These are phyloP conservation scores for Catocala fraxini DNA, from an alignment of 2,888 invertebrate genomes.

Conservation along the genomic window DNA sequence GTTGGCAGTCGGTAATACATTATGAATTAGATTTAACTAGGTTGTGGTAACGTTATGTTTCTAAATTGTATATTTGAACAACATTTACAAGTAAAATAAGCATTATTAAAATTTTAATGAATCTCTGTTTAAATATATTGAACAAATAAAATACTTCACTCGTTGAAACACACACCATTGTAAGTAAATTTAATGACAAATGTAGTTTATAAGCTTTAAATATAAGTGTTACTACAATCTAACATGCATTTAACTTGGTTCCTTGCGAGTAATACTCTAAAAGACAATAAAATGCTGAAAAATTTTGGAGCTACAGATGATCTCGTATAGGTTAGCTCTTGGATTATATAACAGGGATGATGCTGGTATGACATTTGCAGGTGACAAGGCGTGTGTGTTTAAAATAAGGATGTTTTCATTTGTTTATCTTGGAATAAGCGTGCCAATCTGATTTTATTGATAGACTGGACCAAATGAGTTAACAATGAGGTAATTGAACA, in stretches of 20 bases:
- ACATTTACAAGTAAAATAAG: constrained; percentile 26
- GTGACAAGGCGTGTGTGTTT: no score
- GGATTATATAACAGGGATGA: neutral
- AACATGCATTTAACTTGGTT: constrained; percentile 50
- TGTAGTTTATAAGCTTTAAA: constrained; percentile 32
- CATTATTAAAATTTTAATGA: constrained; percentile 33
- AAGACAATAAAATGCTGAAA: constrained; percentile 17
- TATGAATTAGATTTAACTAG: no score
- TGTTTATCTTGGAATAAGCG: no score
- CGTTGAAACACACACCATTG: constrained; percentile 42
- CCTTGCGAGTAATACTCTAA: constrained; percentile 34
- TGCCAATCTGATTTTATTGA: no score
- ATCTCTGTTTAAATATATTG: constrained; percentile 37
- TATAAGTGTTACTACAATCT: constrained; percentile 25
- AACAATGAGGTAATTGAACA: no score
- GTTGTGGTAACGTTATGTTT: neutral
- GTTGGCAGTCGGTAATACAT: no score
- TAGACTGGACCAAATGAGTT: no score
- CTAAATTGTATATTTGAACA: constrained; percentile 20
- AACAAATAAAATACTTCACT: constrained; percentile 39
- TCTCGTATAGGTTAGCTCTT: constrained; percentile 7
- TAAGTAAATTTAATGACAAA: constrained; percentile 26
- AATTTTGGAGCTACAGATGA: constrained; percentile 1
- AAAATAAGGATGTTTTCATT: no score
- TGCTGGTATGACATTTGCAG: no score